Evolutionary conservation across 2,888 invertebrate genomes (phyloP), one percentile per base, ranked within the genome.

Genomic region (Cataglyphis altisquamis): DNA sequence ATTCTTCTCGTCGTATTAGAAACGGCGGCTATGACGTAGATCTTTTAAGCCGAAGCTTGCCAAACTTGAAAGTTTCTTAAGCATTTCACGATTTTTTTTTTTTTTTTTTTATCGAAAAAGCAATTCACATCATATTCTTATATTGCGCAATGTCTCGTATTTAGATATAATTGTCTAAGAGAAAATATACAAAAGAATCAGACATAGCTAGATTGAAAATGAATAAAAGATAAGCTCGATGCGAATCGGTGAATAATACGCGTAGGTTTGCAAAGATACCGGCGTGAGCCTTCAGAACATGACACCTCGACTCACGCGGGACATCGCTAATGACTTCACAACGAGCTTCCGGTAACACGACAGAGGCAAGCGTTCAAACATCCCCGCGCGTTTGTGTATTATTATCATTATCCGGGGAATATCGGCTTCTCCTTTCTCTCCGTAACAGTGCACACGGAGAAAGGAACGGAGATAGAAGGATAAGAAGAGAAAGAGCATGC

Each of bases 401-500:
- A 77, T 74, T 64, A 75, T 66, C 48, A 66, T 86, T 64, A 81
- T 86, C 87, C 84, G 70, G 80, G 78, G 87, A 84, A 85, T 90
- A 91, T 89, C 64, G 84, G 78, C 68, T 87, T 84, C 68, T 72
- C 45, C 45, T 48, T 48, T 85, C 57, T 66, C 25, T 21, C 68
- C 45, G 60, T 70, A 72, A 60, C 41, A 62, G 32, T 67, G 67
- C 25, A 45, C 41, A 39, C 9, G 29, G 45, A 63, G 72, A 52
- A 18, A 73, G 32, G 36, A 45, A 39, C 9, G 29, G 45, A 63
- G 72, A 52, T 21, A 73, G 32, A 45, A 45, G 29, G 18, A 21
- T 21, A 21, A 21, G 72, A 39, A 39, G 36, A n/a, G 48, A 39
- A 39, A 77, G 39, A 75, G 32, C 5, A 39, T 18, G 18, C 36